Evolutionary conservation across 2,797 vertebrate species (phyloP), one percentile per base, ranked within the genome.

Genomic region (Acestrorhynchus altus): DNA sequence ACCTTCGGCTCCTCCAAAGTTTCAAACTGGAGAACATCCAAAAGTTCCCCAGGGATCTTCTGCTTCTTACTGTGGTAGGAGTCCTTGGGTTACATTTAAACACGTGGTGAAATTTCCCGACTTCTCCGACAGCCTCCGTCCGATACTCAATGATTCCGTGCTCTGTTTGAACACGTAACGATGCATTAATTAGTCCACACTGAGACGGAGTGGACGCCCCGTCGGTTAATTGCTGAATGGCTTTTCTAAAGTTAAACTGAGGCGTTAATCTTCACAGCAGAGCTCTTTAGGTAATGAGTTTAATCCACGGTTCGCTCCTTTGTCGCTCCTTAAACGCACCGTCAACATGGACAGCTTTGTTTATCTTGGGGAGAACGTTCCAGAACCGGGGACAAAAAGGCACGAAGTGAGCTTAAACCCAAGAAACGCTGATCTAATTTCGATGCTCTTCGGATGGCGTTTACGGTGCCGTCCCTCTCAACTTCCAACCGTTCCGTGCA

Each of bases 401-500:
- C 4, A 35, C 2, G 31, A 35, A 35, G 31, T 35, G 31, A 40
- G n/a, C 22, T 22, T 2, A 20, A 69, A 52, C 13, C 20, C 16
- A 20, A 28, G 67, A 70, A 54, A 70, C 52, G 24, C 1, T 4
- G 4, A 24, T 31, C 18, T 13, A 24, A 22, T 40, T 39, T 40
- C 9, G 28, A 39, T 16, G 9, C 18, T 46, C 26, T 44, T 73
- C 15, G n/a, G 11, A 63, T 20, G 44, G 7, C 31, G 15, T 75
- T 65, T 67, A 52, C 60, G 67, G 42, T 42, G 24, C 65, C 65
- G 54, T 71, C 61, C 61, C 39, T 28, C 40, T 68, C 52, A 72
- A 78, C 60, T 22, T 44, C 35, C 35, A 20, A 1, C 11, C 4
- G 9, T 22, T 57, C 18, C 8, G 18, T 11, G 57, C 39, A 47